Evolutionary conservation across 2,113 vertebrate genomes (phyloP), one percentile per base, ranked within the genome.

Genomic region (Elephantulus edwardii): DNA sequence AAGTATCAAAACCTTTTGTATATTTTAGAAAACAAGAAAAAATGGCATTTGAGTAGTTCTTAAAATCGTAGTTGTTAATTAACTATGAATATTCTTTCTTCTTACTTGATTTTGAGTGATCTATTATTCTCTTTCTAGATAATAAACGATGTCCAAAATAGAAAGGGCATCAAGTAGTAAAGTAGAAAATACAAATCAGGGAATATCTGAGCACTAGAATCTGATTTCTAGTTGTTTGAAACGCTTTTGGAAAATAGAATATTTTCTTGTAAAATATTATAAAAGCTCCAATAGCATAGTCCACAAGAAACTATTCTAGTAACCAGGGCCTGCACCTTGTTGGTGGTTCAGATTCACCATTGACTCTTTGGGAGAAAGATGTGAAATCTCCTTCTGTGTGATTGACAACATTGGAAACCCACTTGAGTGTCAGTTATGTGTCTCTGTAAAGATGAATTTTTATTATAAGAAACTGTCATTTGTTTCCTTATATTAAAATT

Each of bases 1-100:
- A 87, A 8, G 10, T 87, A 62, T 60, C 86, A 93, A 88, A 79
- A 93, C 70, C 1, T 58, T 72, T 70, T 71, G 9, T 11, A 16
- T 38, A 77, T 64, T 92, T 77, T 50, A 84, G 66, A 91, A 87
- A 92, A 89, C 66, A 52, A 56, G 24, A 78, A 90, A 88, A 83
- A 54, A 52, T 68, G 40, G 48, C 28, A 80, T 79, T 62, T 90
- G 60, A 66, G 22, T 46, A 66, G 30, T 28, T 82, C 30, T 78
- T 14, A 89, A 87, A 78, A 92, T 79, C 74, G 81, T 2, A 89
- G 2, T 3, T 88, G 13, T 28, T 52, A 90, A n/a, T 85, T 54
- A 8, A 33, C 16, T 19, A 56, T 80, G 46, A 14, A 38, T 54
- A 90, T 58, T 60, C 17, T 79, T 89, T 93, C 56, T 91, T 76